These are phyloP conservation scores for Xylocopa sonorina DNA, from an alignment of 1,140 invertebrate species.

Conservation along the genomic window DNA sequence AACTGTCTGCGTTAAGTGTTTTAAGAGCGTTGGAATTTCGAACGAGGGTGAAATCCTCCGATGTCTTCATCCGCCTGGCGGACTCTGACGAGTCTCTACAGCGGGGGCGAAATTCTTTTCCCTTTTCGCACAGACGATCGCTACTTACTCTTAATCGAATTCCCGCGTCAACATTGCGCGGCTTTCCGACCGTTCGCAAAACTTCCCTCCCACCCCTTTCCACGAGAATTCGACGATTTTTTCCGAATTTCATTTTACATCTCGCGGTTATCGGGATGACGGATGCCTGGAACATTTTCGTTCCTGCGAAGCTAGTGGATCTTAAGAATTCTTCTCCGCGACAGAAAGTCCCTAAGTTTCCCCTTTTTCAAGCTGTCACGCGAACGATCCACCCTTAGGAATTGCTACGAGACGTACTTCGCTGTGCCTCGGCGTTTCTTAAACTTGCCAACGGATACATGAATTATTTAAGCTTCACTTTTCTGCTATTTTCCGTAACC, in stretches of 20 bases:
- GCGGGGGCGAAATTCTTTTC: background rate
- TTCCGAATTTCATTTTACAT: background rate
- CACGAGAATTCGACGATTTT: no score
- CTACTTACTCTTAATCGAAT: background rate
- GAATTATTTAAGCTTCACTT: background rate
- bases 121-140: background rate
- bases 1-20: conserved; percentile 14
- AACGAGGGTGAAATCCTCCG: conserved; percentile 11
- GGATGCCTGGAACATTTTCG: background rate
- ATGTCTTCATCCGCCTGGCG: background rate
- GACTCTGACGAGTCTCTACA: background rate
- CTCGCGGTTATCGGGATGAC: background rate
- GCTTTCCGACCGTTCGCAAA: rapidly evolving
- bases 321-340: background rate
- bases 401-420: background rate
- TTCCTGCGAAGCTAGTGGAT: background rate
- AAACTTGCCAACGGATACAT: background rate
- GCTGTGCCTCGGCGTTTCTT: background rate
- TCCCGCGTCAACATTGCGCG: background rate
- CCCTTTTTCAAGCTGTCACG: background rate
- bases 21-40: conserved; percentile 14
- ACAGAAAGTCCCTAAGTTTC: background rate
- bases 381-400: background rate
- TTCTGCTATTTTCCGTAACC: no score
- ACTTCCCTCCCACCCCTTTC: no score